Percentiles rank a stretch among this genome's conserved stretches.
These are phyloP conservation scores for Eupsittula cactorum DNA, from an alignment of 2,113 vertebrate genomes.

Conservation along the genomic window DNA sequence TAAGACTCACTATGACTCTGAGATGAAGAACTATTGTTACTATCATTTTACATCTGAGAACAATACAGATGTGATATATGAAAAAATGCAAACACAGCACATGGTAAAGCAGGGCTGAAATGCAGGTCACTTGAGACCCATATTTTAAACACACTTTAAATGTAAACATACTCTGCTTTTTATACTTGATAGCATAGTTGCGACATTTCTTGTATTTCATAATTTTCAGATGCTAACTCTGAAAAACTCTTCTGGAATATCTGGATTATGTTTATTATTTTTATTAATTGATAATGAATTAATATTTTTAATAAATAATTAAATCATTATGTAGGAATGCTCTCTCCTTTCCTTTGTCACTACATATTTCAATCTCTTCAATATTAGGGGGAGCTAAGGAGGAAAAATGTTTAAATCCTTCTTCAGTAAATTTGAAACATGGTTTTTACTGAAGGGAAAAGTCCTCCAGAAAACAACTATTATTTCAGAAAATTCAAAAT, in stretches of 20 bases:
- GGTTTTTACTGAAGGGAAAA: neutral
- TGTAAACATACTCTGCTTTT: neutral
- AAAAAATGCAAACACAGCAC: neutral
- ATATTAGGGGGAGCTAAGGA: neutral
- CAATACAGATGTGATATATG: neutral
- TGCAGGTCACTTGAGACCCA: neutral
- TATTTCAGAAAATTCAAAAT: neutral
- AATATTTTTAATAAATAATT: neutral
- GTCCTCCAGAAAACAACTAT: neutral
- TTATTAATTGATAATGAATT: neutral
- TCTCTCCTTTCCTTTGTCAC: neutral
- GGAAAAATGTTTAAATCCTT: neutral
- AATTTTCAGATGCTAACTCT: neutral
- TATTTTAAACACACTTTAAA: neutral
- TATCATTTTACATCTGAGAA: neutral
- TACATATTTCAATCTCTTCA: neutral
- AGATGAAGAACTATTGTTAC: neutral
- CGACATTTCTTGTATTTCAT: neutral
- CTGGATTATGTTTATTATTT: neutral
- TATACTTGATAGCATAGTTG: fast-evolving
- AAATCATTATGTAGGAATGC: neutral
- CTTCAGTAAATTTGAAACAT: neutral
- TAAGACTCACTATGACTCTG: neutral
- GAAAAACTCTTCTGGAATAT: neutral
- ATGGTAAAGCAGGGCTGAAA: neutral